phyloP scores from a whole-genome alignment of 1,140 invertebrate species.

The Anoplophora glabripennis region DNA sequence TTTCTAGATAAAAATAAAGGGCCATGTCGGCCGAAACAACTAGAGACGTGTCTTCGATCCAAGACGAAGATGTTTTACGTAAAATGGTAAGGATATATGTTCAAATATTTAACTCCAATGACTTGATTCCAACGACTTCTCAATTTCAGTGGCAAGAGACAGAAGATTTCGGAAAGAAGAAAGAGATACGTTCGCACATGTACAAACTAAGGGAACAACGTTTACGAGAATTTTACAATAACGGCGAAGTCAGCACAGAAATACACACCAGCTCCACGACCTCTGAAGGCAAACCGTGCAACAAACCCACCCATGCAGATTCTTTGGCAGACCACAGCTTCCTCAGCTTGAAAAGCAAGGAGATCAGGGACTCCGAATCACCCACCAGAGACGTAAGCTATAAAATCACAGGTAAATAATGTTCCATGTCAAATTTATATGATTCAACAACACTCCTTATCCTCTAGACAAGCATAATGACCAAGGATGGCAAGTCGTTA shows the following conservation, averaged over 20 bases:
- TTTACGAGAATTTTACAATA: slow-evolving; percentile 66
- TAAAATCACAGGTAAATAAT: slow-evolving; percentile 42
- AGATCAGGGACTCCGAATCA: slow-evolving; percentile 71
- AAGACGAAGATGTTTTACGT: slow-evolving; percentile 68
- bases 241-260: slow-evolving; percentile 51
- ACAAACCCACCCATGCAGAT: slow-evolving; percentile 55
- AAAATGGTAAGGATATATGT: slow-evolving; percentile 60
- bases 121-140: not conserved
- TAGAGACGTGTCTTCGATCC: slow-evolving; percentile 62
- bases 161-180: slow-evolving; percentile 79
- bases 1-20: slow-evolving; percentile 5
- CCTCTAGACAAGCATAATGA: slow-evolving; percentile 29
- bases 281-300: slow-evolving; percentile 44
- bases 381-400: slow-evolving; percentile 63
- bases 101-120: not conserved
- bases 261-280: slow-evolving; percentile 23
- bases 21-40: slow-evolving; percentile 44
- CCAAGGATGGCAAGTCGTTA: slow-evolving; percentile 52
- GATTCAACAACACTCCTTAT: not conserved
- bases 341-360: slow-evolving; percentile 71
- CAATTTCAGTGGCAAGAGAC: slow-evolving; percentile 74
- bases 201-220: slow-evolving; percentile 76
- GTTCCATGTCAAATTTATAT: not conserved
- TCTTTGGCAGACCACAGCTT: slow-evolving; percentile 71
- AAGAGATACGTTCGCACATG: slow-evolving; percentile 80